Base-by-base conservation (phyloP, 2,888 invertebrate species). In the Eilema sororculum region DNA sequence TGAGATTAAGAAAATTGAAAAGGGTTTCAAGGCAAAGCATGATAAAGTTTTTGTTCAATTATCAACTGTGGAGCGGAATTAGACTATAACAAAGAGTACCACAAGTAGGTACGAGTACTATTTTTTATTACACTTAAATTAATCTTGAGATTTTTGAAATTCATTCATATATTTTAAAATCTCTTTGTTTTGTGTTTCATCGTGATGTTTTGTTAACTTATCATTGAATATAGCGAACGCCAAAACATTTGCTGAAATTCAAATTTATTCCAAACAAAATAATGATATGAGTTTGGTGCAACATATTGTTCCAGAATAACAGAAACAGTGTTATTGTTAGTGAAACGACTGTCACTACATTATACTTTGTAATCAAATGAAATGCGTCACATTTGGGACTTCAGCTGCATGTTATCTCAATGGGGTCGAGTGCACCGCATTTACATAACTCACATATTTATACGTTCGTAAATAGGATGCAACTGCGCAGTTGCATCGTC, bases 331-430 rank as follows among this genome's bases (percentile, higher is more conserved):
- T 58, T 63, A 68, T 52, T 63, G 10, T 60, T 24, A 56, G 46
- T 24, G 62, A 37, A 57, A 58, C 28, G 28, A 68, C 52, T 71
- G 59, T 64, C 66, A 37, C 25, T 20, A 5, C 58, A 77, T 72
- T 72, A 69, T 52, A 71, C 75, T 75, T 69, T 77, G 62, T 71
- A 71, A 77, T 77, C 24, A 63, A n/a, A 41, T 37, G 37, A 68
- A 58, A 58, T 57, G 58, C 58, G 63, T 57, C 63, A n/a, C 63
- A n/a, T 58, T 57, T 63, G 0, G 28, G 6, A 24, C 25, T 68
- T 62, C 41, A 58, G 37, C 37, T 57, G 28, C 52, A 60, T 16
- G 28, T 33, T 37, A 57, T 68, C 68, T 41, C 13, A 24, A 37
- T 52, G 5, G 25, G 10, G 25, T 28, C 41, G 25, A 13, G 46